Conservation (phyloP, 2,888 invertebrate genomes). For the Acrobasis repandana region DNA sequence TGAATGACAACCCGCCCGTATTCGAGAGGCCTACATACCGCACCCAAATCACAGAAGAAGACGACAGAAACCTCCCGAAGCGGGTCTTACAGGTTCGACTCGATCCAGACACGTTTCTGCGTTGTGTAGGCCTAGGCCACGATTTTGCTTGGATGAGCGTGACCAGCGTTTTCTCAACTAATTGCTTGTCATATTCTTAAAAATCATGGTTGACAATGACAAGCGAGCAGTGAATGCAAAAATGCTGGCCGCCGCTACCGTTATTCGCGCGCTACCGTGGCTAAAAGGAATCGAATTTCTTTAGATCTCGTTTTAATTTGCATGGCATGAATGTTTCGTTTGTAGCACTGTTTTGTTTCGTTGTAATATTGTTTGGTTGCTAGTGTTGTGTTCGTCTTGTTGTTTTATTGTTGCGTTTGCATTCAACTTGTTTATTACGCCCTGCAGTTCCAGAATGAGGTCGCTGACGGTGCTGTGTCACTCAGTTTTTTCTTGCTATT, state of each 20-base stretch:
- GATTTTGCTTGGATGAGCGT: too few species aligned
- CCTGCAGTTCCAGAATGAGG: conserved; percentile 46
- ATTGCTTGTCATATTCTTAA: too few species aligned
- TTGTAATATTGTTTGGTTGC: conserved; percentile 59
- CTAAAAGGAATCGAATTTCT: conserved; percentile 44
- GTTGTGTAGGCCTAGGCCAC: conserved; percentile 31
- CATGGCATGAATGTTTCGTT: conserved; percentile 75
- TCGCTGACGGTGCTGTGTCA: conserved; percentile 33
- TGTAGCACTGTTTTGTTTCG: conserved; percentile 57
- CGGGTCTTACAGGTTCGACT: conserved; percentile 92
- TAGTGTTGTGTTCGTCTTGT: conserved; percentile 61
- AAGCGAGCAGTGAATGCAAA: too few species aligned
- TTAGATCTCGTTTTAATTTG: conserved; percentile 51
- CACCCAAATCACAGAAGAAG: conserved; percentile 97
- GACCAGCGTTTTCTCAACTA: too few species aligned
- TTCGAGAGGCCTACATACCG: conserved; percentile 97
- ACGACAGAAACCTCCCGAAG: conserved; percentile 96
- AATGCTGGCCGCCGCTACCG: too few species aligned
- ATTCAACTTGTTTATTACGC: conserved; percentile 52
- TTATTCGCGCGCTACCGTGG: too few species aligned
- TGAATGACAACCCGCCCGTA: conserved; percentile 98
- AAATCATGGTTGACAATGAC: too few species aligned
- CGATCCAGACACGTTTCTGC: conserved; percentile 81
- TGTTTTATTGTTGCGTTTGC: conserved; percentile 51
- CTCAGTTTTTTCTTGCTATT: neutral